Evolutionary conservation across 2,113 vertebrate genomes (phyloP).

Genomic region (Ibidorhyncha struthersii): DNA sequence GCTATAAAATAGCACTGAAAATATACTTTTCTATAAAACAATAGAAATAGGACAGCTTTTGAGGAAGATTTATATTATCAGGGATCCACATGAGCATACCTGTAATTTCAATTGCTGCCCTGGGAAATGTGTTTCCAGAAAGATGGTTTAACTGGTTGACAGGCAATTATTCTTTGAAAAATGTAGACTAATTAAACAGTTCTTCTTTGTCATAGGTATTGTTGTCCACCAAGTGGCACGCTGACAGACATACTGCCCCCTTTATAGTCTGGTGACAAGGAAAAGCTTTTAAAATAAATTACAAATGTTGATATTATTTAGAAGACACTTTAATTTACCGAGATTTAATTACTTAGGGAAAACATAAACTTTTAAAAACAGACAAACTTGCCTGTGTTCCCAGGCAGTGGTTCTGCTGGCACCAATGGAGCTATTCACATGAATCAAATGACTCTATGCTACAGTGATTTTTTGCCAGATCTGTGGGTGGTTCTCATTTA

Average conservation of each 20-base stretch:
- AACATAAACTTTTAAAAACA: background rate
- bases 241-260: background rate
- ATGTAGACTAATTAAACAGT: constrained; percentile 53
- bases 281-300: constrained; percentile 28
- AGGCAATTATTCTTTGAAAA: constrained; percentile 59
- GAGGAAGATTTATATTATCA: constrained; percentile 44
- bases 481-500: background rate
- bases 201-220: constrained; percentile 47
- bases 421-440: background rate
- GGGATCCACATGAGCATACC: constrained; percentile 34
- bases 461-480: background rate
- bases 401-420: background rate
- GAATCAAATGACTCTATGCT: background rate
- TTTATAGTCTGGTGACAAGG: background rate
- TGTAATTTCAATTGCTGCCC: constrained; percentile 53
- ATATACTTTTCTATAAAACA: constrained; percentile 43
- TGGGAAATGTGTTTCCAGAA: constrained; percentile 59
- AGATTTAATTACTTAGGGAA: constrained; percentile 5
- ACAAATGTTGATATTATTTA: background rate
- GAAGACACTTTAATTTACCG: background rate
- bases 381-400: background rate
- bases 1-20: constrained; percentile 32
- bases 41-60: constrained; percentile 33
- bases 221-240: constrained; percentile 5
- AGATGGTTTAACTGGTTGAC: constrained; percentile 52